Conservation (phyloP, 1,140 invertebrate genomes). For the Drosophila orosa region DNA sequence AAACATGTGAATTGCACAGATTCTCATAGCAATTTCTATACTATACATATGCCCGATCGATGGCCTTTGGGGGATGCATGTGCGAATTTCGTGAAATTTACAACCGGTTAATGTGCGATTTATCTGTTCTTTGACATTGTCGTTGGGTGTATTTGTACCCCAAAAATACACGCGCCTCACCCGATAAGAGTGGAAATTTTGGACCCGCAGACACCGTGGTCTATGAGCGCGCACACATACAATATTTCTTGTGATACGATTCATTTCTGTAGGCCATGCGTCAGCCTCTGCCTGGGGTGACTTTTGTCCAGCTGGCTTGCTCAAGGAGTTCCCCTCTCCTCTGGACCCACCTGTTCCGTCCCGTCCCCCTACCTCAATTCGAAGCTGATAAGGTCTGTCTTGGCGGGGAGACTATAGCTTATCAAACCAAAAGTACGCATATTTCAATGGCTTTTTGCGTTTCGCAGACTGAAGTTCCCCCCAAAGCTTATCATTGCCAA, state of each 20-base stretch:
- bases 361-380: constrained; percentile 3
- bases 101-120: constrained; percentile 73
- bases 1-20: constrained; percentile 16
- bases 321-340: background rate
- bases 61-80: constrained; percentile 22
- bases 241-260: constrained; percentile 23
- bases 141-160: constrained; percentile 13
- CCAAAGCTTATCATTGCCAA: constrained; percentile 45
- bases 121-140: constrained; percentile 73
- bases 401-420: constrained; percentile 57
- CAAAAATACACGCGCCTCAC: constrained; percentile 42
- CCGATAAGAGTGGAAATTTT: constrained; percentile 69
- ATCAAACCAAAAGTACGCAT: constrained; percentile 32
- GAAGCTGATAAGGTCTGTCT: constrained; percentile 39
- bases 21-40: constrained; percentile 3
- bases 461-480: constrained; percentile 32
- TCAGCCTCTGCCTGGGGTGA: constrained; percentile 42
- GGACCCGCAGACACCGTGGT: constrained; percentile 30
- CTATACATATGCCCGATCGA: constrained; percentile 14
- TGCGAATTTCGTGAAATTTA: constrained; percentile 39
- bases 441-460: constrained; percentile 26
- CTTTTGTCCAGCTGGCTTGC: constrained; percentile 40
- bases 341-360: background rate
- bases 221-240: constrained; percentile 6
- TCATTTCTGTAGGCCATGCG: constrained; percentile 30